phyloP scores from a whole-genome alignment of 2,797 vertebrate species.

The Lagodon rhomboides region DNA sequence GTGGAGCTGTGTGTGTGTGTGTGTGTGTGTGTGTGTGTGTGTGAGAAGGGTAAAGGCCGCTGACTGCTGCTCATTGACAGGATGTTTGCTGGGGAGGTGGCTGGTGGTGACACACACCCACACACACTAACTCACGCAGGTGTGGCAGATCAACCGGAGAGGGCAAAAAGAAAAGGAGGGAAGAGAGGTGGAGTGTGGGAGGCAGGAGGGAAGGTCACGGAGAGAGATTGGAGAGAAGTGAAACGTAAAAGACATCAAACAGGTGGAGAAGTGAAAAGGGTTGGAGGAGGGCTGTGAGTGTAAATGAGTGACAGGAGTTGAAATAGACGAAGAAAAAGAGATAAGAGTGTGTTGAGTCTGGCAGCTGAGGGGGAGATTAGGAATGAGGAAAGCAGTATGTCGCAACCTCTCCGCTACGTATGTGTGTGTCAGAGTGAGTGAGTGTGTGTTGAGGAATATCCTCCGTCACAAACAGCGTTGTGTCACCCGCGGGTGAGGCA shows the following conservation, averaged over 20 bases:
- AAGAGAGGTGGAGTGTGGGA: not conserved
- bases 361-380: constrained; percentile 15
- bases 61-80: constrained; percentile 24
- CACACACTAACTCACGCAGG: constrained; percentile 27
- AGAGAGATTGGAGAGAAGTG: not conserved
- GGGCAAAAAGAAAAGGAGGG: not conserved
- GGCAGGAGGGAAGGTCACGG: not conserved
- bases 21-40: not conserved
- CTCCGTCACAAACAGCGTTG: constrained; percentile 11
- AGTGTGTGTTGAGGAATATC: not conserved
- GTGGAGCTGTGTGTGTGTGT: not conserved
- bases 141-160: constrained; percentile 25
- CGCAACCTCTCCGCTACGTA: constrained; percentile 1
- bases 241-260: not conserved
- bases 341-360: constrained; percentile 21
- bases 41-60: constrained; percentile 24
- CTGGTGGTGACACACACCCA: constrained; percentile 23
- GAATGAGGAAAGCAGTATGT: constrained; percentile 45
- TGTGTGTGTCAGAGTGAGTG: not conserved
- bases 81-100: constrained; percentile 65
- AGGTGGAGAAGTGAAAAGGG: not conserved
- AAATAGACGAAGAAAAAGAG: not conserved
- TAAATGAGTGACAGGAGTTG: not conserved
- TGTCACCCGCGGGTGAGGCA: constrained; percentile 55
- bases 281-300: not conserved